These are phyloP conservation scores for Sorex fumeus DNA, from an alignment of 2,113 vertebrate genomes.

Conservation along the genomic window DNA sequence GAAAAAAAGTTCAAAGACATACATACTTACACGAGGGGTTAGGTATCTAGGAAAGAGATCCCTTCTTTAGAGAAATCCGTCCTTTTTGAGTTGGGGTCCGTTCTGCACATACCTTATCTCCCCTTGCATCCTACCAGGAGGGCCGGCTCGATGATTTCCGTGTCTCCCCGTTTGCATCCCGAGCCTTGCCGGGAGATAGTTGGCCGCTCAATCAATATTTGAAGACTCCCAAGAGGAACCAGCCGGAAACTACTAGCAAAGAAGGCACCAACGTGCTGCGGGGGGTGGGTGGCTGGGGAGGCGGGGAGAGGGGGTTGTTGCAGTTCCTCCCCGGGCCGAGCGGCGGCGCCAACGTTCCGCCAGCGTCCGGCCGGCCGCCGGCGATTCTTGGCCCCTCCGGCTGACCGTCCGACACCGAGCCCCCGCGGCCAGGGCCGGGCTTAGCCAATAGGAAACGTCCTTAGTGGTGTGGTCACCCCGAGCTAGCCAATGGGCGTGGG, in stretches of 20 bases:
- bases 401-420: constrained; percentile 56
- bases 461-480: constrained; percentile 47
- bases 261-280: too few relatives aligned
- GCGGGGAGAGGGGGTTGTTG: background rate
- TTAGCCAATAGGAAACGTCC: constrained; percentile 64
- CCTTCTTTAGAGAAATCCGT: background rate
- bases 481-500: fast-evolving
- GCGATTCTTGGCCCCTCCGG: constrained; percentile 63
- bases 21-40: background rate
- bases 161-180: background rate
- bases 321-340: constrained; percentile 72
- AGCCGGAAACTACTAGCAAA: background rate
- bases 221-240: background rate
- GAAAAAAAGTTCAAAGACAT: constrained; percentile 2
- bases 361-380: background rate
- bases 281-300: too few relatives aligned
- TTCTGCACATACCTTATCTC: constrained; percentile 15
- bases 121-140: background rate
- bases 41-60: background rate
- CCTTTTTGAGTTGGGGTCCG: background rate
- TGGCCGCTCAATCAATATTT: background rate
- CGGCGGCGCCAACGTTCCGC: constrained; percentile 52
- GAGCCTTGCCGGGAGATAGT: background rate
- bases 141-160: background rate
- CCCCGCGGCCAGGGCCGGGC: fast-evolving